Evolutionary conservation across 2,888 invertebrate genomes (phyloP), one percentile per base, ranked within the genome.

Genomic region (Serrognathus titanus): DNA sequence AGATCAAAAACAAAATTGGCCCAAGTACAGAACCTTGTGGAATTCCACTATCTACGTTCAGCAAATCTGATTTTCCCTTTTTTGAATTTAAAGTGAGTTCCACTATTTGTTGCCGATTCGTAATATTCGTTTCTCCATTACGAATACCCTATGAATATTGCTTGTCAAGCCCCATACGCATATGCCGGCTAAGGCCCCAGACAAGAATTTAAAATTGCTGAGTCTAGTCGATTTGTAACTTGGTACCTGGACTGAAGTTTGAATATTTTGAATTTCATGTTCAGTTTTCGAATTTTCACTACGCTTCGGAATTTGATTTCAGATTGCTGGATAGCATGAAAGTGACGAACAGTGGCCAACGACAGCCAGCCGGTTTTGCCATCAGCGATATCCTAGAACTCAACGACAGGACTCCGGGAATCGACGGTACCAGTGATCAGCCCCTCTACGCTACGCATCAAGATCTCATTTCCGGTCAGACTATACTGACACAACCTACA

Each of bases 341-440:
- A 78, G 87, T 89, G 83, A 88, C 88, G 4, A 65, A 66, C 48
- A 60, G 57, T 40, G 63, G 55, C 36, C 88, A 88, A 71, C 82
- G 89, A 66, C 75, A 74, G 60, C 84, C 90, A 0, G 88, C 88
- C 43, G 91, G 94, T 59, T 96, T 96, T 78, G 92, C 93, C 71
- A 95, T 96, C 70, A 92, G 94, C 68, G 95, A 96, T 76, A 95
- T 96, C 71, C 81, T 96, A 71, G 94, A 96, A 68, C 81, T 96
- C 68, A 94, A 94, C 71, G 90, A 90, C 45, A 57, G 57, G 35
- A 50, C 53, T 39, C 46, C 57, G 71, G 80, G 66, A 80, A 79
- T 60, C 55, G 53, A 55, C 80, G 80, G 61, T 80, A 80, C 65
- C 79, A 79, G 11, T 79, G 80, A 80, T 67, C 80, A 24, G 46